Evolutionary conservation across 1,140 invertebrate species (phyloP).

Genomic region (Drosophila nasuta): DNA sequence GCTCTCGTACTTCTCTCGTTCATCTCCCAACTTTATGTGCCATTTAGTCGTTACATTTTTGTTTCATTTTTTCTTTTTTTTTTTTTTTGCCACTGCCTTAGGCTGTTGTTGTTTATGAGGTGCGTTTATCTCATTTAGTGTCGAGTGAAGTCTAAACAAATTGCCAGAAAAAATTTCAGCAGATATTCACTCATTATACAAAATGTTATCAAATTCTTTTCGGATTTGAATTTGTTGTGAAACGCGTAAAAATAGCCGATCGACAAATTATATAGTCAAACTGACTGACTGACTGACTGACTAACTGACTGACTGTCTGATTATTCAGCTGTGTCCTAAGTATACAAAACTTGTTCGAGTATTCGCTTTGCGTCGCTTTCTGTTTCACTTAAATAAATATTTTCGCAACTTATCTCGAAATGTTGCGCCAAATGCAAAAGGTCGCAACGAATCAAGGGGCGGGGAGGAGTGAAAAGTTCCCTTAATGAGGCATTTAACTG

Average conservation of each 20-base stretch:
- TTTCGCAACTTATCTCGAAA: slow-evolving; percentile 73
- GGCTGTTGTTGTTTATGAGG: slow-evolving; percentile 39
- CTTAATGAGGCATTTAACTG: slow-evolving; percentile 43
- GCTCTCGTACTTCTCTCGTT: background rate
- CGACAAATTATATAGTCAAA: background rate
- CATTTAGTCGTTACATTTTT: slow-evolving; percentile 2
- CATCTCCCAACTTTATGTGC: slow-evolving; percentile 5
- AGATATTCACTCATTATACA: background rate
- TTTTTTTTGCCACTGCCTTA: too few relatives aligned
- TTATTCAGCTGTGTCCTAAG: background rate
- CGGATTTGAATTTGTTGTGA: background rate
- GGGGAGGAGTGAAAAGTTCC: slow-evolving; percentile 15
- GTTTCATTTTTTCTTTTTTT: too few relatives aligned
- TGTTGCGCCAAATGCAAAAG: slow-evolving; percentile 71
- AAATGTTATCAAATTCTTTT: background rate
- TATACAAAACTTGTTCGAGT: background rate
- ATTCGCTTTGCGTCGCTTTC: slow-evolving; percentile 58
- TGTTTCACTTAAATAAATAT: slow-evolving; percentile 77
- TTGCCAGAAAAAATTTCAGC: background rate
- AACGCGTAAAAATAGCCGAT: background rate
- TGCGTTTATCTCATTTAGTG: slow-evolving; percentile 54
- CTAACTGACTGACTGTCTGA: background rate
- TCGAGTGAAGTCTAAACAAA: slow-evolving; percentile 55
- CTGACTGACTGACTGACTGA: background rate
- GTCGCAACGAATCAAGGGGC: slow-evolving; percentile 43